Conservation (phyloP, 2,888 invertebrate genomes). For the Cantharis lateralis region DNA sequence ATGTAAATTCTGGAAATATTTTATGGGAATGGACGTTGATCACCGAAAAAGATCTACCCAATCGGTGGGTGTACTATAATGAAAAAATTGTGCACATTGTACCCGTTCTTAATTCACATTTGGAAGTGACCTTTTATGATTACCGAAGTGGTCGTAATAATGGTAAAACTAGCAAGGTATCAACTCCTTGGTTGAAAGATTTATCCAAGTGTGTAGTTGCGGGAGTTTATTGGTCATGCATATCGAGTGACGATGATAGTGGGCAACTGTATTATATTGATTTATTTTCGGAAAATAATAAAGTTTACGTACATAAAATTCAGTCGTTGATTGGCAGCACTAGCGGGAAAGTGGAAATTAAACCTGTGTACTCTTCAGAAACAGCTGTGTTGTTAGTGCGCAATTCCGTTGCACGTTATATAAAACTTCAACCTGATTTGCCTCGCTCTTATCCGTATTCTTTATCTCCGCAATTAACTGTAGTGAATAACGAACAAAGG, state of each 20-base stretch:
- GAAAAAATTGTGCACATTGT: slow-evolving; percentile 65
- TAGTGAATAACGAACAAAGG: slow-evolving; percentile 43
- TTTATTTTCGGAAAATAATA: slow-evolving; percentile 57
- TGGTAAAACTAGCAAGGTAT: slow-evolving; percentile 62
- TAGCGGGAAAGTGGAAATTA: slow-evolving; percentile 35
- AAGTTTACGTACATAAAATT: slow-evolving; percentile 35
- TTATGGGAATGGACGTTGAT: slow-evolving; percentile 77
- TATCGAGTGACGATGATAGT: slow-evolving; percentile 59
- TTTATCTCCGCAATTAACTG: slow-evolving; percentile 50
- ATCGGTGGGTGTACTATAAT: slow-evolving; percentile 64
- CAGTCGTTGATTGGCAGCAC: slow-evolving; percentile 37
- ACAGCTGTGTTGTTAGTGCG: slow-evolving; percentile 39
- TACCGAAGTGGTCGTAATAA: slow-evolving; percentile 64
- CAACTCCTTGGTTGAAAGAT: slow-evolving; percentile 64
- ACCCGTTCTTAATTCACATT: slow-evolving; percentile 64
- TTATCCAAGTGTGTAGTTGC: slow-evolving; percentile 62
- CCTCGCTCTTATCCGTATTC: slow-evolving; percentile 59
- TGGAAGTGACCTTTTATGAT: slow-evolving; percentile 69
- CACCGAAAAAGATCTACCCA: slow-evolving; percentile 48
- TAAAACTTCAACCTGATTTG: slow-evolving; percentile 44
- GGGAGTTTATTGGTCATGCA: slow-evolving; percentile 68
- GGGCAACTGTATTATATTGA: slow-evolving; percentile 66
- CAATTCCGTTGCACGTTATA: slow-evolving; percentile 41
- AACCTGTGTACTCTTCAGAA: slow-evolving; percentile 37
- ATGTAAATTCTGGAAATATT: slow-evolving; percentile 71